Conservation (phyloP, 2,113 vertebrate genomes). For the Muscicapa adusta region DNA sequence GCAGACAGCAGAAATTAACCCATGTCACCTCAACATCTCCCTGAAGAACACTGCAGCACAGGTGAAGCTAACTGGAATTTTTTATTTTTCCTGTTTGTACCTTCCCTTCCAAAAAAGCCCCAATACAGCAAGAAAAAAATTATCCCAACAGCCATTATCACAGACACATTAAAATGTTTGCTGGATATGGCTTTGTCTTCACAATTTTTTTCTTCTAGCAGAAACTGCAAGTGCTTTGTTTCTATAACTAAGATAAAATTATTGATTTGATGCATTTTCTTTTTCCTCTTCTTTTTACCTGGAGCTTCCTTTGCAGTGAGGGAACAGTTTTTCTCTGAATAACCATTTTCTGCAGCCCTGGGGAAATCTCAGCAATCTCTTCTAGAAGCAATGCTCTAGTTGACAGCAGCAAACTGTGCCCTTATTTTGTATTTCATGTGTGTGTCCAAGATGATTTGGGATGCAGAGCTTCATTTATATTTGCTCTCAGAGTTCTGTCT, state of each 20-base stretch:
- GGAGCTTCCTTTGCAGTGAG: background rate
- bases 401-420: background rate
- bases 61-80: background rate
- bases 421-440: background rate
- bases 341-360: background rate
- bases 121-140: background rate
- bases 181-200: background rate
- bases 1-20: background rate
- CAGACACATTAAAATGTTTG: background rate
- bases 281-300: background rate
- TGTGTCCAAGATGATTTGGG: background rate
- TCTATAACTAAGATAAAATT: background rate
- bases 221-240: background rate
- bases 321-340: background rate
- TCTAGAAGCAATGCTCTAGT: background rate
- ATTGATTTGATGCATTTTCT: background rate
- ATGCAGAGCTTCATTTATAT: background rate
- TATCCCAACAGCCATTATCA: background rate
- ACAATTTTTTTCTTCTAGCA: background rate
- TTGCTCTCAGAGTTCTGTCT: background rate
- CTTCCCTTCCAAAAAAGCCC: background rate
- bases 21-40: background rate
- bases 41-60: background rate
- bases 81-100: background rate
- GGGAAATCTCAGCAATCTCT: background rate